Conservation (phyloP, 2,113 vertebrate genomes). For the Acanthochromis polyacanthus region DNA sequence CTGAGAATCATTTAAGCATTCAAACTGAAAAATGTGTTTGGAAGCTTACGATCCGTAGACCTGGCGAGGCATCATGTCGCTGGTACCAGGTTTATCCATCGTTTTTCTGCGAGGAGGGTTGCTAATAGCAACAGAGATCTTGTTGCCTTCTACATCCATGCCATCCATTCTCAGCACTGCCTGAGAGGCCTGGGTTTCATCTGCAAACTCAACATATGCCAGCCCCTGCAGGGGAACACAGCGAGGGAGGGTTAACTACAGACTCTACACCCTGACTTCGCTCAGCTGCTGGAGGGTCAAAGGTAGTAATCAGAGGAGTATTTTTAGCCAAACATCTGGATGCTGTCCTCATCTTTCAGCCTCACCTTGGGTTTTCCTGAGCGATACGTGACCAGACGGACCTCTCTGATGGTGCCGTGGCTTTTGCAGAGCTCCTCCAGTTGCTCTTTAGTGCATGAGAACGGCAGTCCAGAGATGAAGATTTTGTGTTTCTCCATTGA, state of each 20-base stretch:
- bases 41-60: constrained; percentile 91
- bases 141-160: constrained; percentile 85
- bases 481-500: constrained; percentile 96
- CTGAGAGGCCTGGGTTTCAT: constrained; percentile 91
- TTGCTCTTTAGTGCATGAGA: constrained; percentile 92
- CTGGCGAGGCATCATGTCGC: constrained; percentile 80
- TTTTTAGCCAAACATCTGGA: constrained; percentile 2
- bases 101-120: constrained; percentile 91
- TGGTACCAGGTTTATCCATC: constrained; percentile 73
- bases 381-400: constrained; percentile 94
- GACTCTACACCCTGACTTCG: not conserved
- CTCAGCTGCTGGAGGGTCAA: not conserved
- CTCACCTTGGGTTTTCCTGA: constrained; percentile 96
- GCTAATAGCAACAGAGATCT: constrained; percentile 94
- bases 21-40: not conserved
- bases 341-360: not conserved
- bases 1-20: not conserved
- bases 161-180: constrained; percentile 95
- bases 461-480: constrained; percentile 95
- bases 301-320: not conserved
- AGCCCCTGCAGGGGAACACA: constrained; percentile 87
- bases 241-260: not conserved
- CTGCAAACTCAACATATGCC: constrained; percentile 96
- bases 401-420: constrained; percentile 91
- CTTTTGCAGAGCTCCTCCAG: constrained; percentile 89